Conservation (phyloP, 2,113 vertebrate genomes). For the Rhabdomys dilectus region DNA sequence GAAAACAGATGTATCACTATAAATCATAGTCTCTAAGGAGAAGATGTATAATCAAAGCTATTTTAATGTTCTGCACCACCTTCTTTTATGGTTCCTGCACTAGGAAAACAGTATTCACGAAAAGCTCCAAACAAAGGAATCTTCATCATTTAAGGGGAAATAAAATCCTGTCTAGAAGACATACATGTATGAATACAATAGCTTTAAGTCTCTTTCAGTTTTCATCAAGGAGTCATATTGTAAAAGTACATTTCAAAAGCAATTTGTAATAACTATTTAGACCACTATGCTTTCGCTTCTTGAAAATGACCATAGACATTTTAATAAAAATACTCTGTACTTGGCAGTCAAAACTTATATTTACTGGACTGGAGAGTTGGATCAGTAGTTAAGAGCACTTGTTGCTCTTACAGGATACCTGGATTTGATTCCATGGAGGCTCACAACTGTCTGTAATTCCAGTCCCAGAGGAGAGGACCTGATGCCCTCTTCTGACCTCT, state of each 20-base stretch:
- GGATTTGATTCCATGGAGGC: not conserved
- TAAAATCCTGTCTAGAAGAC: not conserved
- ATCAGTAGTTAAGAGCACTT: not conserved
- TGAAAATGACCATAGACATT: not conserved
- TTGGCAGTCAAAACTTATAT: not conserved
- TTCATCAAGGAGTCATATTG: not conserved
- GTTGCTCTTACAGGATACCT: no score
- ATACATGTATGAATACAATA: not conserved
- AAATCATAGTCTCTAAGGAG: constrained; percentile 77
- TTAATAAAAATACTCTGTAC: not conserved
- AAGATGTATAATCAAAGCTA: constrained; percentile 47
- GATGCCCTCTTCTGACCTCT: not conserved
- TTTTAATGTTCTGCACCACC: constrained; percentile 75
- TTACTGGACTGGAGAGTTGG: not conserved
- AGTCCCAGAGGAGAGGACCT: no score
- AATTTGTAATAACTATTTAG: not conserved
- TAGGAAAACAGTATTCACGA: constrained; percentile 60
- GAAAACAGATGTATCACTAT: constrained; percentile 74
- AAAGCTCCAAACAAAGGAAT: constrained; percentile 68
- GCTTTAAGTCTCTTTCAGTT: not conserved
- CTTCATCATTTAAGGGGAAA: constrained; percentile 54
- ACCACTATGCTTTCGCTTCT: constrained; percentile 9
- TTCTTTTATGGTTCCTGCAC: constrained; percentile 77
- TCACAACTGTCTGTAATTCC: not conserved
- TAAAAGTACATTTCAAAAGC: not conserved